Evolutionary conservation across 2,888 invertebrate species (phyloP).

Genomic region (Autographa gamma): DNA sequence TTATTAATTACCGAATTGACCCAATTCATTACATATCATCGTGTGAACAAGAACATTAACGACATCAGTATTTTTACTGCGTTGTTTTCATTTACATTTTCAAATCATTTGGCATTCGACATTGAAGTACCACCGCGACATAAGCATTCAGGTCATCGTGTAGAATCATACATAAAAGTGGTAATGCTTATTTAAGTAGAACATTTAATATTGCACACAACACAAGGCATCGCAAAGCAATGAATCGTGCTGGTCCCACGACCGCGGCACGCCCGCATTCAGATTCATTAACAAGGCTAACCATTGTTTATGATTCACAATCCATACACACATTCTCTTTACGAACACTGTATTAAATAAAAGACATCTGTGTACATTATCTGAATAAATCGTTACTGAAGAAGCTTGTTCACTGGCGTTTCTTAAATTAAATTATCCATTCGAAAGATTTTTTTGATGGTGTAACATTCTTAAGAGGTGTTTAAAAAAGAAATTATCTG

Average conservation of each 20-base stretch:
- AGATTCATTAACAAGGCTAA: constrained; percentile 85
- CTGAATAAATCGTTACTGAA: constrained; percentile 34
- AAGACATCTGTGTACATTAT: constrained; percentile 39
- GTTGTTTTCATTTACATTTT: constrained; percentile 32
- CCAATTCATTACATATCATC: constrained; percentile 48
- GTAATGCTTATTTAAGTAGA: constrained; percentile 49
- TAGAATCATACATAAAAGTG: constrained; percentile 20
- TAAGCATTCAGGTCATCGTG: constrained; percentile 27
- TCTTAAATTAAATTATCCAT: constrained; percentile 51
- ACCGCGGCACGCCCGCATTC: constrained; percentile 68
- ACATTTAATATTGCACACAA: constrained; percentile 58
- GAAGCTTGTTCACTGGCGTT: constrained; percentile 21
- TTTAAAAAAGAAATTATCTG: constrained; percentile 61
- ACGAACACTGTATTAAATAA: constrained; percentile 53
- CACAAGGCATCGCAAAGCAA: constrained; percentile 58
- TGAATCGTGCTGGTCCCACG: constrained; percentile 73
- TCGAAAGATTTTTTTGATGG: constrained; percentile 32
- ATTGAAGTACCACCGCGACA: constrained; percentile 38
- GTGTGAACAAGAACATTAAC: constrained; percentile 44
- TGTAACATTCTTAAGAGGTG: constrained; percentile 53
- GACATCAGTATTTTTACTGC: constrained; percentile 38
- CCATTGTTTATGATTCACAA: constrained; percentile 76
- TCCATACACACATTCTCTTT: constrained; percentile 64
- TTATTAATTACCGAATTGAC: constrained; percentile 50
- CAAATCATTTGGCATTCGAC: constrained; percentile 34